Evolutionary conservation across 2,888 invertebrate species (phyloP), one percentile per base, ranked within the genome.

Genomic region (Ichneumoninae sp.): DNA sequence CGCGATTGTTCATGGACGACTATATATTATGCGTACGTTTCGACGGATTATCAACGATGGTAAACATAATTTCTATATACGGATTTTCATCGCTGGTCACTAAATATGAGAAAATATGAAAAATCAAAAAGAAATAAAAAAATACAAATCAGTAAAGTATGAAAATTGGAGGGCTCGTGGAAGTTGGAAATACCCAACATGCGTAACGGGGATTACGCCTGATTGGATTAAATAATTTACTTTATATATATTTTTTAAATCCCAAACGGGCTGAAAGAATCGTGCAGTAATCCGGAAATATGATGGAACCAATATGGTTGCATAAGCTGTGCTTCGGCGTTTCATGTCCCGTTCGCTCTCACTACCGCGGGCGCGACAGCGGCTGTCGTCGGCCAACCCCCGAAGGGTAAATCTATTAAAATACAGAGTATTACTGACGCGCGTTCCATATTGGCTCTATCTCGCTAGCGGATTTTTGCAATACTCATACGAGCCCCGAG

Each of bases 251-350:
- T 47, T 68, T 60, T 50, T 60, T 6, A 19, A 50, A 19, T 22
- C 8, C 10, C 22, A 19, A 65, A 84, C 66, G 74, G 79, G 68
- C 68, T 72, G 80, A 62, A 74, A 82, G 47, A 75, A 30, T 74
- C 69, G 80, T 65, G 72, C 74, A 79, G 81, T 88, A 87, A 89
- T 89, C 87, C 88, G 87, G 86, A 87, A 90, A 89, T 88, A 86
- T 86, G 85, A 83, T 85, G 83, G 84, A 86, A 87, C 86, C 89
- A 88, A 85, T 88, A 87, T 86, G 85, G 76, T 80, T 80, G 40
- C 83, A 66, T 80, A 82, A 83, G 65, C 82, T 79, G 76, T 75
- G 82, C 82, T 82, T 76, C 82, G 26, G 66, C 33, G 30, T 83
- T 68, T 36, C 40, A 19, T 44, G 44, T 60, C 66, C 60, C 65